Conservation (phyloP, 2,797 vertebrate genomes). For the Manis crassicaudata region DNA sequence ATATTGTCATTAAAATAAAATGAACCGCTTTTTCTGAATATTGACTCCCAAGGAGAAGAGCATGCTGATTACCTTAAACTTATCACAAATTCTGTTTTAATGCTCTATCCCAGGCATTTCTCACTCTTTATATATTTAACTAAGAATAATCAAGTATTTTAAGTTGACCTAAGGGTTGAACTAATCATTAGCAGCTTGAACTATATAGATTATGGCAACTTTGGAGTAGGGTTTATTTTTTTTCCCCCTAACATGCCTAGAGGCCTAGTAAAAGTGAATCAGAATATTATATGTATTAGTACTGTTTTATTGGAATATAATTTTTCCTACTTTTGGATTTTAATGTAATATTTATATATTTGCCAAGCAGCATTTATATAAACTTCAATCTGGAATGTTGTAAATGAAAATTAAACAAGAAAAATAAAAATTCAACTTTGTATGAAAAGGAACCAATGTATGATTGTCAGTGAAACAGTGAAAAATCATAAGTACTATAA, state of each 20-base stretch:
- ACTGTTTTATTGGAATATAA: constrained; percentile 72
- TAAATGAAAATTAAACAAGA: constrained; percentile 81
- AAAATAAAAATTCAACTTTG: constrained; percentile 64
- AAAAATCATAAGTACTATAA: constrained; percentile 57
- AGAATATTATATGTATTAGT: constrained; percentile 73
- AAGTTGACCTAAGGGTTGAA: not conserved
- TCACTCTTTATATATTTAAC: constrained; percentile 68
- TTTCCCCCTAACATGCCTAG: not conserved
- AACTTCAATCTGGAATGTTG: constrained; percentile 80
- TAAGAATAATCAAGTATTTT: constrained; percentile 64
- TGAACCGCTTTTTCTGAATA: constrained; percentile 62
- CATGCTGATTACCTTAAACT: constrained; percentile 58
- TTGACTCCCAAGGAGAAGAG: constrained; percentile 41
- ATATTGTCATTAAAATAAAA: constrained; percentile 72
- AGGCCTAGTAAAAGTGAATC: constrained; percentile 67
- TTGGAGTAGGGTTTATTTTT: constrained; percentile 58
- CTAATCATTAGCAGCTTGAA: constrained; percentile 64
- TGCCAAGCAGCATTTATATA: constrained; percentile 77
- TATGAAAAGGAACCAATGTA: constrained; percentile 73
- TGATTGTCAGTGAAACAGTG: constrained; percentile 73
- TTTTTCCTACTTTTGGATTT: constrained; percentile 73
- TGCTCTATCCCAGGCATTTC: not conserved
- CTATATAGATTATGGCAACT: constrained; percentile 53
- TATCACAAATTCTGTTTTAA: constrained; percentile 35
- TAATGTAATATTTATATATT: constrained; percentile 79